phyloP scores from a whole-genome alignment of 2,888 invertebrate species.

The Entomobrya proxima region DNA sequence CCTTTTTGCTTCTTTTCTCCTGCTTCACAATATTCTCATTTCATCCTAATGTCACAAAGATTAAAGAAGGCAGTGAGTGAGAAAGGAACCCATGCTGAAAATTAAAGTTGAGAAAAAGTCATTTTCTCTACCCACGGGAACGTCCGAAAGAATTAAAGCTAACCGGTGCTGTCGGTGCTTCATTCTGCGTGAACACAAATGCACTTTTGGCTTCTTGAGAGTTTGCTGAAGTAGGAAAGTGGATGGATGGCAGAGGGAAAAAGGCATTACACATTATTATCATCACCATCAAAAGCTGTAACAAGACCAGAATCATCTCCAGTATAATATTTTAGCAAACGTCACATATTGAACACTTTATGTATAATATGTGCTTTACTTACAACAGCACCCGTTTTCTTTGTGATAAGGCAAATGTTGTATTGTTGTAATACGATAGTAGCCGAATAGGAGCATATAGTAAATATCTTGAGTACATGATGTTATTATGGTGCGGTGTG shows the following conservation, averaged over 20 bases:
- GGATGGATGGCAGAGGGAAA: constrained; percentile 21
- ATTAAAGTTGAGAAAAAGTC: constrained; percentile 67
- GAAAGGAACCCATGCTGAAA: constrained; percentile 67
- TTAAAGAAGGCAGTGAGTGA: constrained; percentile 60
- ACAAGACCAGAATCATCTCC: no score
- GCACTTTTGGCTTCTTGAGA: constrained; percentile 2
- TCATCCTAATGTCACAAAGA: constrained; percentile 61
- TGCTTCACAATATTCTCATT: constrained; percentile 40
- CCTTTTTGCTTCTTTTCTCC: constrained; percentile 3
- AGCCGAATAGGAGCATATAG: no score
- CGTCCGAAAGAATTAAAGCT: constrained; percentile 63
- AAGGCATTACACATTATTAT: not conserved
- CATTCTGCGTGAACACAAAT: not conserved
- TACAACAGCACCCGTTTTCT: constrained; percentile 18
- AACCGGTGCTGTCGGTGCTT: not conserved
- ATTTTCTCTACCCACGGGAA: constrained; percentile 66
- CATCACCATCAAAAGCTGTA: not conserved
- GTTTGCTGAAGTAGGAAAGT: not conserved
- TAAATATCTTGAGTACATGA: no score
- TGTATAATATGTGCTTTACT: no score
- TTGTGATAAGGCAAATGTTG: constrained; percentile 3
- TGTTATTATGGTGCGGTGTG: not conserved
- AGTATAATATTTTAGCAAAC: constrained; percentile 25
- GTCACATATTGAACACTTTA: constrained; percentile 23
- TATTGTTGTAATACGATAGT: not conserved